These are phyloP conservation scores for Lateolabrax maculatus DNA, from an alignment of 2,797 vertebrate genomes.

Conservation along the genomic window DNA sequence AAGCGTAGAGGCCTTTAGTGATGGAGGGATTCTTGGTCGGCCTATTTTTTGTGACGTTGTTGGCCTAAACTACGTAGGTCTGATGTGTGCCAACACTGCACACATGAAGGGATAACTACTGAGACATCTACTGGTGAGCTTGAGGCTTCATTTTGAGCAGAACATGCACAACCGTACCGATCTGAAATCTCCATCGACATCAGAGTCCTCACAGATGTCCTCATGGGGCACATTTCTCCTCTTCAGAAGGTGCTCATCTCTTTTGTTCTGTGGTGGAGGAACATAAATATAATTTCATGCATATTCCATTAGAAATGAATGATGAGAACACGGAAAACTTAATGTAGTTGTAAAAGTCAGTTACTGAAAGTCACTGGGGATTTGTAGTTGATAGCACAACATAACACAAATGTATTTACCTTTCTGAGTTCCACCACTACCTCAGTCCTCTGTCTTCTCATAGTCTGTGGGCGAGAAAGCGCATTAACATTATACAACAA, in stretches of 20 bases:
- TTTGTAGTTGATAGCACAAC: not conserved
- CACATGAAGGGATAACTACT: not conserved
- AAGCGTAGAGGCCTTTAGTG: slow-evolving; percentile 13
- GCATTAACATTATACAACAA: slow-evolving; percentile 10
- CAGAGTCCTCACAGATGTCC: slow-evolving; percentile 97
- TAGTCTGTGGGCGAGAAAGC: slow-evolving; percentile 86
- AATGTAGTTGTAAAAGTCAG: not conserved
- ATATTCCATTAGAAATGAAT: not conserved
- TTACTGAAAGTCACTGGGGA: not conserved
- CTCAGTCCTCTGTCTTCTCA: slow-evolving; percentile 99
- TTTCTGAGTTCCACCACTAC: slow-evolving; percentile 98
- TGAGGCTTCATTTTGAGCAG: not conserved
- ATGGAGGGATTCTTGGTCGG: not conserved
- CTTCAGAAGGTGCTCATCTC: slow-evolving; percentile 98
- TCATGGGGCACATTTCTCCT: slow-evolving; percentile 98
- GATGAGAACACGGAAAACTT: not conserved
- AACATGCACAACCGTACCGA: slow-evolving; percentile 86
- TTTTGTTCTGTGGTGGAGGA: slow-evolving; percentile 91
- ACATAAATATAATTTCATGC: slow-evolving; percentile 4
- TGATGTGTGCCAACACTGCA: not conserved
- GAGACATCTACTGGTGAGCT: not conserved
- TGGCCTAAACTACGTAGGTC: not conserved
- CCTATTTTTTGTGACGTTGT: not conserved
- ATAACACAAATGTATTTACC: slow-evolving; percentile 81
- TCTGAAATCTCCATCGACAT: slow-evolving; percentile 96